Base-by-base conservation (phyloP, 2,113 vertebrate genomes). In the Saimiri boliviensis region DNA sequence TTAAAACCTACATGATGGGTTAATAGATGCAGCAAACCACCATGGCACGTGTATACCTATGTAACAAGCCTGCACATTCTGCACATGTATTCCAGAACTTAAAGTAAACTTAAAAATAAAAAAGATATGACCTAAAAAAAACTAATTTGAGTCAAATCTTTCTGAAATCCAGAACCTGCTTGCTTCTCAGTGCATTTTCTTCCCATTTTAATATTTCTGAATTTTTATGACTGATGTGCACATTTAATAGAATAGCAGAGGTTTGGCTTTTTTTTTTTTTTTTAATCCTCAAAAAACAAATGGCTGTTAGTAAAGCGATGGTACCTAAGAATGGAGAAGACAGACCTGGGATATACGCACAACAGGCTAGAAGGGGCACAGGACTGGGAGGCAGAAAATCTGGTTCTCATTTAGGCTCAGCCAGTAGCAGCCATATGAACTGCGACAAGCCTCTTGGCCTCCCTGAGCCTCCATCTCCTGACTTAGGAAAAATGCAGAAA, bases 321-420 rank as follows among this genome's bases (percentile, higher is more conserved):
- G 25, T 6, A 14, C 47, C 49, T 21, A 1, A 94, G 63, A 77
- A 54, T 0, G 54, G 20, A 83, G 60, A 32, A 11, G 8, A 35
- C 4, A 3, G 23, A 2, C 4, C 2, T 14, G 47, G 45, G 42
- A 47, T 1, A 14, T 3, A n/a, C 4, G 3, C 23, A 2, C 0
- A 2, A 6, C 6, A 21, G 42, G 37, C 11, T 37, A 10, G 16
- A 19, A 35, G n/a, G 19, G 10, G 17, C 23, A 16, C 2, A 0
- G 8, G 35, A 30, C 8, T 0, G 6, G 8, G 30, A 77, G 23
- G 42, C 21, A 23, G 27, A 40, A 77, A 79, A 66, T 30, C 35
- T 58, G 45, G 20, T 35, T 49, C 77, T 93, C 56, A 7, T n/a
- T 63, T 94, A 0, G 0, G 12, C 19, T 68, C 12, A 14, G 37